Conservation (phyloP, 2,888 invertebrate species). For the Conomelus anceps region DNA sequence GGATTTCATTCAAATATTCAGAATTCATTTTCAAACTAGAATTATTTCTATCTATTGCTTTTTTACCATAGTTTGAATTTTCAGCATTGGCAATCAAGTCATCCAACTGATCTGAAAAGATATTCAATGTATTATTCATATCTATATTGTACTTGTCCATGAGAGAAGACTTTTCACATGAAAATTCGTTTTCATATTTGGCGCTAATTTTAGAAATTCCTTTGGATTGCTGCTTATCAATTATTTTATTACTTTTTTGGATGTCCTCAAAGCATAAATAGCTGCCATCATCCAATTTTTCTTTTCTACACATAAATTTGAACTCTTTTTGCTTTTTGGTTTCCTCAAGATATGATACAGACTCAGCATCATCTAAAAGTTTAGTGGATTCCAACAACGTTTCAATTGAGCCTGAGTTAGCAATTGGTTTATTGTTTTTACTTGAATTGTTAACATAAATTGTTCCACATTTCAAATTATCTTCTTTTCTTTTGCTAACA, state of each 20-base stretch:
- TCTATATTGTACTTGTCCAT: background rate
- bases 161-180: background rate
- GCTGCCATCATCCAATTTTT: background rate
- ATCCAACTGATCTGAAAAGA: background rate
- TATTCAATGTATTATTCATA: background rate
- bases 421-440: background rate
- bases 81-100: background rate
- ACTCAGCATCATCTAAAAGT: background rate
- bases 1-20: background rate
- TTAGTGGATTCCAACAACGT: background rate
- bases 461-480: background rate
- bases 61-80: background rate
- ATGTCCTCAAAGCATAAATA: background rate
- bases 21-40: background rate
- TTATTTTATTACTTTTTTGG: background rate
- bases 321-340: background rate
- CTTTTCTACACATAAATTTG: background rate
- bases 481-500: background rate
- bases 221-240: background rate
- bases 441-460: background rate
- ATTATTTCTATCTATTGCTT: background rate
- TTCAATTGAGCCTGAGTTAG: background rate
- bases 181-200: background rate
- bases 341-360: background rate
- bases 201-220: background rate